Percentiles rank a stretch among this genome's conserved stretches.
phyloP scores from a whole-genome alignment of 2,797 vertebrate genomes.

The Lepilemur septentrionalis region DNA sequence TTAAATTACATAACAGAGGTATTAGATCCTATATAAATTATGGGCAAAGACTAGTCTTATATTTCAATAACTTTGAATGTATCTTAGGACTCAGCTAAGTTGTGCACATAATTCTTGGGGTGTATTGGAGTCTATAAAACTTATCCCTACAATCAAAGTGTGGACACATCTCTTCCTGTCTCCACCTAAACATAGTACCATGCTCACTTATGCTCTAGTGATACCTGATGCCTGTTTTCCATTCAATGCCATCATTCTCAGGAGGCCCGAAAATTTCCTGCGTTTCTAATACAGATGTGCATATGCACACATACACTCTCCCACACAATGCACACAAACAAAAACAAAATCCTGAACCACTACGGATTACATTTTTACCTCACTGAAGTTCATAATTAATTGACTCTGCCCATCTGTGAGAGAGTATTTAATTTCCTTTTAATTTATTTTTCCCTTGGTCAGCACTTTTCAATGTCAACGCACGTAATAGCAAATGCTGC shows the following conservation, averaged over 20 bases:
- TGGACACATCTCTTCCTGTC: background rate
- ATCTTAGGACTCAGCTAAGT: background rate
- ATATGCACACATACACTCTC: background rate
- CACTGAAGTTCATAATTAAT: slow-evolving; percentile 60
- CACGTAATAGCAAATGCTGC: slow-evolving; percentile 47
- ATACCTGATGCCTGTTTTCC: background rate
- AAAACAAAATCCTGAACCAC: background rate
- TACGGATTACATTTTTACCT: slow-evolving; percentile 36
- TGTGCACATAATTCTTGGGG: background rate
- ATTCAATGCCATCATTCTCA: background rate
- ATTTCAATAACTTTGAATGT: background rate
- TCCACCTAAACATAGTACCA: background rate
- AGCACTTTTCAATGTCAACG: slow-evolving; percentile 65
- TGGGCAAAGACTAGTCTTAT: background rate
- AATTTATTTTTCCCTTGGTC: slow-evolving; percentile 63
- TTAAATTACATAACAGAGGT: background rate
- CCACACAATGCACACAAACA: background rate
- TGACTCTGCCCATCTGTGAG: slow-evolving; percentile 67
- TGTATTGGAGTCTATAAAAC: background rate
- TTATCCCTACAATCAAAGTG: background rate
- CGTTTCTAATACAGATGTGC: background rate
- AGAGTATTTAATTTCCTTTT: slow-evolving; percentile 70
- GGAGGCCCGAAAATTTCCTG: background rate
- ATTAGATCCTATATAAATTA: background rate
- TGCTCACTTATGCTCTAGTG: background rate